phyloP scores from a whole-genome alignment of 2,888 invertebrate species.

The Actias luna region DNA sequence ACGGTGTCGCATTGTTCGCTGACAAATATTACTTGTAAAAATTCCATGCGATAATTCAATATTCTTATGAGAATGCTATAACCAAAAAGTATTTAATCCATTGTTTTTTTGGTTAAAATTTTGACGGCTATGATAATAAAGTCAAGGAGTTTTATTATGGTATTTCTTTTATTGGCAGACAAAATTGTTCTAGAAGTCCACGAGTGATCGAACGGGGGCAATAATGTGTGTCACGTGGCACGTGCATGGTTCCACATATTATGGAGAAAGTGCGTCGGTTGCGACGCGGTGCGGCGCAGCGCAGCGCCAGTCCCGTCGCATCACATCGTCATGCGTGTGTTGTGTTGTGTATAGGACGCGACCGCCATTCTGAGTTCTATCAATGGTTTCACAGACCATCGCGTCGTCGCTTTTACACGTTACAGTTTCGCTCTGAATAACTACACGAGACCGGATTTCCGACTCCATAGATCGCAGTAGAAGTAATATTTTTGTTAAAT shows the following conservation, averaged over 20 bases:
- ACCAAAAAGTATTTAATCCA: not conserved
- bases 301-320: constrained; percentile 20
- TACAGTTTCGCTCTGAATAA: constrained; percentile 71
- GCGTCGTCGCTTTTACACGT: constrained; percentile 61
- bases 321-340: constrained; percentile 38
- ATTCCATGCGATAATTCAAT: constrained; percentile 56
- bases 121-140: not conserved
- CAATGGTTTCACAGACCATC: constrained; percentile 68
- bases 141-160: not conserved
- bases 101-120: not conserved
- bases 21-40: constrained; percentile 71
- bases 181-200: constrained; percentile 8
- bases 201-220: constrained; percentile 29
- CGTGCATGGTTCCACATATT: constrained; percentile 48
- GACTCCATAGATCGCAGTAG: constrained; percentile 45
- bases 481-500: not conserved
- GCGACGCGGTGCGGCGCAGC: constrained; percentile 28
- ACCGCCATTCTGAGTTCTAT: constrained; percentile 57
- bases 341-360: constrained; percentile 42
- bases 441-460: constrained; percentile 73
- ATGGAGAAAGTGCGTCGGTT: constrained; percentile 66
- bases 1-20: constrained; percentile 59
- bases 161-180: constrained; percentile 8
- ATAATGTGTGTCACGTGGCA: constrained; percentile 64
- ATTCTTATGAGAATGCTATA: constrained; percentile 34